These are phyloP conservation scores for Mesopsocus fuscifrons DNA, from an alignment of 2,888 invertebrate genomes.

Conservation along the genomic window DNA sequence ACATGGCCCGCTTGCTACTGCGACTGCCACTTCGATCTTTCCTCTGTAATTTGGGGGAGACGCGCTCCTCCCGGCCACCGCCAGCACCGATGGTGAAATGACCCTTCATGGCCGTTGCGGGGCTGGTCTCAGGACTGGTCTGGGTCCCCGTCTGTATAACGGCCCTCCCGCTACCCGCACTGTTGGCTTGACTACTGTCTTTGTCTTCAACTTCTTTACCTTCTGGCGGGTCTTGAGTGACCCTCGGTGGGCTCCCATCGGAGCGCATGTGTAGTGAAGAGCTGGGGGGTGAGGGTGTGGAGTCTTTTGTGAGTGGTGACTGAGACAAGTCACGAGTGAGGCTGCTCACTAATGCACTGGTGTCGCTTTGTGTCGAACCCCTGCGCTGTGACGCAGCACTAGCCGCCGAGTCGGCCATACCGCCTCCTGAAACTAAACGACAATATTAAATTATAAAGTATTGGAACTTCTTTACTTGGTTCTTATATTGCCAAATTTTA, in stretches of 20 bases:
- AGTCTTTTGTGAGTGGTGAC: conserved; percentile 31
- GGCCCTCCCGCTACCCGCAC: conserved; percentile 15
- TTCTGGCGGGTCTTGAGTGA: not conserved
- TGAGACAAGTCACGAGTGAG: conserved; percentile 40
- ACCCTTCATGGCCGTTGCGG: conserved; percentile 25
- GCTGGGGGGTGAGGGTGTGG: conserved; percentile 34
- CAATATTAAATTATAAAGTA: conserved; percentile 6
- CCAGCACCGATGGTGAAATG: conserved; percentile 41
- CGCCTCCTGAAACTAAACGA: conserved; percentile 25
- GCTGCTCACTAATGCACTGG: conserved; percentile 39
- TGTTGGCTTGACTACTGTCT: not conserved
- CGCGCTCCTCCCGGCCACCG: conserved; percentile 29
- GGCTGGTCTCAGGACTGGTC: conserved; percentile 39
- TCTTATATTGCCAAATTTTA: not conserved
- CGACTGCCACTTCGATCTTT: conserved; percentile 31
- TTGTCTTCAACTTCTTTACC: too few relatives aligned
- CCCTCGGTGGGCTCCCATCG: conserved; percentile 28
- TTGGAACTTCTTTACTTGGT: conserved; percentile 11
- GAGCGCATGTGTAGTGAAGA: conserved; percentile 32
- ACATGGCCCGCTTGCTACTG: conserved; percentile 24
- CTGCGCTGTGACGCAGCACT: conserved; percentile 28
- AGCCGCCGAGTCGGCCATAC: conserved; percentile 21
- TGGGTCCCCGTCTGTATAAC: conserved; percentile 47
- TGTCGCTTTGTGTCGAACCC: conserved; percentile 38
- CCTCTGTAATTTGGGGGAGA: conserved; percentile 33